A percentile compares a stretch with the other conserved stretches of the same genome.
These are phyloP conservation scores for Limnephilus marmoratus DNA, from an alignment of 2,888 invertebrate genomes.

Conservation along the genomic window DNA sequence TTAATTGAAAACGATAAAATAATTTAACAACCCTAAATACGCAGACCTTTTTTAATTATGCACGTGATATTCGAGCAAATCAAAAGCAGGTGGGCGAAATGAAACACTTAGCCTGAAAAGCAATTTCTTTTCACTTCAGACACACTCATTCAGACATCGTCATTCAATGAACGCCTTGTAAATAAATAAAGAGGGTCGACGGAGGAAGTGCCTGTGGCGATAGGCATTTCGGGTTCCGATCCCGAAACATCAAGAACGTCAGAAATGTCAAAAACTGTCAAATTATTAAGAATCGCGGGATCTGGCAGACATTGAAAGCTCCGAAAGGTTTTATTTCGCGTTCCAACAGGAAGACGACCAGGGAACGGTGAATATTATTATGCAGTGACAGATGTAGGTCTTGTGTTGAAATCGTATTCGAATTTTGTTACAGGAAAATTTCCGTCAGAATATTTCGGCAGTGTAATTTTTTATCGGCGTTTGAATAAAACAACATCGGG, in stretches of 20 bases:
- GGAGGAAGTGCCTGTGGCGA: conserved; percentile 21
- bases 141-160: conserved; percentile 19
- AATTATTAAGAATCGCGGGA: conserved; percentile 48
- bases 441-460: neutral
- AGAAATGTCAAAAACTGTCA: conserved; percentile 52
- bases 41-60: neutral
- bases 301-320: neutral
- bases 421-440: conserved; percentile 15
- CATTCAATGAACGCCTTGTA: conserved; percentile 42
- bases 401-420: conserved; percentile 20
- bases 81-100: conserved; percentile 3
- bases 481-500: neutral
- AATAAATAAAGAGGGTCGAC: conserved; percentile 2
- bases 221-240: neutral
- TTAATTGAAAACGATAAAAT: conserved; percentile 2
- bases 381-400: conserved; percentile 31
- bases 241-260: neutral
- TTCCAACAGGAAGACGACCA: neutral
- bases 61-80: neutral
- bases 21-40: neutral
- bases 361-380: neutral
- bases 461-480: conserved; percentile 5
- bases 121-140: conserved; percentile 45
- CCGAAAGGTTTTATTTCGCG: neutral
- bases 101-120: neutral